Conservation (phyloP, 2,888 invertebrate genomes). For the Limenitis camilla region DNA sequence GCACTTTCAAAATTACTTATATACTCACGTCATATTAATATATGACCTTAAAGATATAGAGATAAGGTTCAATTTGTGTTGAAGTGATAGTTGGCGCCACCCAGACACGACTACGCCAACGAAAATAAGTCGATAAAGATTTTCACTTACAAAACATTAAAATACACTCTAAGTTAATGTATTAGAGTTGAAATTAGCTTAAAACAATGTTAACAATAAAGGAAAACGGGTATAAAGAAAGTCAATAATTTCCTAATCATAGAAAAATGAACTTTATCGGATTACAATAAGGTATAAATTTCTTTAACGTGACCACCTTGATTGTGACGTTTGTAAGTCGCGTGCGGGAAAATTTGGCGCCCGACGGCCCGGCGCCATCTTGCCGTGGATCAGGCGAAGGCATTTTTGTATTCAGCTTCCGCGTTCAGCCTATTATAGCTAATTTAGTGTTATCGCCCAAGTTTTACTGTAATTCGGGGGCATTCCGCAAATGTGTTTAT, state of each 20-base stretch:
- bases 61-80: conserved; percentile 13
- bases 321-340: conserved; percentile 33
- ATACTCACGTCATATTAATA: neutral
- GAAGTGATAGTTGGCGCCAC: conserved; percentile 36
- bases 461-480: conserved; percentile 38
- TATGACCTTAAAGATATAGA: neutral
- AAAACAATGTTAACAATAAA: conserved; percentile 12
- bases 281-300: conserved; percentile 9
- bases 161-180: conserved; percentile 16
- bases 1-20: conserved; percentile 9
- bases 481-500: conserved; percentile 29
- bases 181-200: conserved; percentile 21
- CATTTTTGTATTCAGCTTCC: conserved; percentile 52
- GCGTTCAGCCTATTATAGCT: conserved; percentile 52
- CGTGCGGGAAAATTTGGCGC: conserved; percentile 46
- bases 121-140: conserved; percentile 33
- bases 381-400: conserved; percentile 45
- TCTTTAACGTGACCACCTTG: neutral
- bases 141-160: conserved; percentile 21
- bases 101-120: conserved; percentile 43
- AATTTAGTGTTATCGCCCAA: conserved; percentile 58
- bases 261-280: conserved; percentile 17
- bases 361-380: conserved; percentile 58
- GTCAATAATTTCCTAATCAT: conserved; percentile 40
- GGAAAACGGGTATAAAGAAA: conserved; percentile 35